Base-by-base conservation (phyloP, 2,797 vertebrate genomes). In the Xenentodon cancila region DNA sequence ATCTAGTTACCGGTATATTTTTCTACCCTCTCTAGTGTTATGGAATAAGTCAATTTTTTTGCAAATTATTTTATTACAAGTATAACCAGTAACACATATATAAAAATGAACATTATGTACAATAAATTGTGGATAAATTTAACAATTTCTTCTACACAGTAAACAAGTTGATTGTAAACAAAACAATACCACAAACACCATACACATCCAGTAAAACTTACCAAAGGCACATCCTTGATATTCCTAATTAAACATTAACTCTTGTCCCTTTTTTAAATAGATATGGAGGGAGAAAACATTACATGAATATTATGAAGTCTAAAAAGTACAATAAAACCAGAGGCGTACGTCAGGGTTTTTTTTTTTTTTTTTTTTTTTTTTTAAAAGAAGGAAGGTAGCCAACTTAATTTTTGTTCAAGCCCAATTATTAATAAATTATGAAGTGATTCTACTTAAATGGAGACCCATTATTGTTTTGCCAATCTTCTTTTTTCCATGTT, bases 191-290 rank as follows among this genome's bases (percentile, higher is more conserved):
- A 88, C 80, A 77, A 88, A 84, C 81, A 85, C 66, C 51, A 79
- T 76, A 85, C 68, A 79, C 60, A 53, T 60, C 86, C 84, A 78
- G 68, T 71, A 84, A 87, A 75, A 85, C 67, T 73, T 78, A 88
- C 66, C 70, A 77, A 92, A 93, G 92, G 93, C 90, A 93, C 92
- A 86, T 88, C 83, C 81, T 90, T 75, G 71, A 91, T 85, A 90
- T 85, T 30, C 59, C 75, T 71, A 77, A 81, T 60, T 85, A 82
- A 90, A 85, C 79, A 89, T 63, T 73, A 46, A 84, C 71, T 47
- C 8, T 64, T 59, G 53, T 89, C 79, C 84, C 45, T 75, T 87
- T 84, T 75, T 60, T 25, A 25, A 3, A 8, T 21, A 63, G 65
- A 73, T 44, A 56, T 20, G 30, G 25, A 53, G 20, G 27, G 25